Percentiles rank a stretch among this genome's conserved stretches.
These are phyloP conservation scores for Ciconia nigra DNA, from an alignment of 2,797 vertebrate species.

Conservation along the genomic window DNA sequence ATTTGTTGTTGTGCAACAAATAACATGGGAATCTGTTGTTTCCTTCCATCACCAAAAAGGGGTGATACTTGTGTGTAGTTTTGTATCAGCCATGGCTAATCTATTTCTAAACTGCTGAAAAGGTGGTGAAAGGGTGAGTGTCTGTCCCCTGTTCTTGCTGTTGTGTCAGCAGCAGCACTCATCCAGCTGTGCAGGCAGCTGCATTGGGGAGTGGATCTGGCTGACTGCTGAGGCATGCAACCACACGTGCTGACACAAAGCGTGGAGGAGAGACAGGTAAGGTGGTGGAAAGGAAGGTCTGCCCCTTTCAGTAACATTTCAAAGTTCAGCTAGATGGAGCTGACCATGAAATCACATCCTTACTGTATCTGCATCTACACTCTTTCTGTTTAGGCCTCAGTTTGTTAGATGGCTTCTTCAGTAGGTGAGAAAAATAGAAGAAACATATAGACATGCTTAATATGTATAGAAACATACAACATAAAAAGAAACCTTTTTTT, in stretches of 20 bases:
- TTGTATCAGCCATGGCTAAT: not conserved
- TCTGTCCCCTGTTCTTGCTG: not conserved
- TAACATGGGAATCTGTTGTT: not conserved
- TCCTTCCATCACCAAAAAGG: not conserved
- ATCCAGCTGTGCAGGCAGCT: not conserved
- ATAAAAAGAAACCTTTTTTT: not conserved
- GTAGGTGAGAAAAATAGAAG: not conserved
- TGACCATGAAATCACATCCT: not conserved
- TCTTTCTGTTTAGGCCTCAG: not conserved
- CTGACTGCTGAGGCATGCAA: not conserved
- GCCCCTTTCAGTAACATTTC: not conserved
- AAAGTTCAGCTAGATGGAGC: not conserved
- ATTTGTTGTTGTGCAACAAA: not conserved
- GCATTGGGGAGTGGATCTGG: fast-evolving
- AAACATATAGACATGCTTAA: not conserved
- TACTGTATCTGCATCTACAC: not conserved
- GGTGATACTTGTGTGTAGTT: not conserved
- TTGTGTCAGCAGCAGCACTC: not conserved
- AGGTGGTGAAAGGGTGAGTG: not conserved
- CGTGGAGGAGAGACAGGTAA: not conserved
- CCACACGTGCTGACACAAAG: not conserved
- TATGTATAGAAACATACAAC: not conserved
- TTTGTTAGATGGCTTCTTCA: not conserved
- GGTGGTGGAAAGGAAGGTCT: not conserved
- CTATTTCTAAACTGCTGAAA: not conserved